Evolutionary conservation across 2,113 vertebrate species (phyloP).

Genomic region (Melanotaenia duboulayi): DNA sequence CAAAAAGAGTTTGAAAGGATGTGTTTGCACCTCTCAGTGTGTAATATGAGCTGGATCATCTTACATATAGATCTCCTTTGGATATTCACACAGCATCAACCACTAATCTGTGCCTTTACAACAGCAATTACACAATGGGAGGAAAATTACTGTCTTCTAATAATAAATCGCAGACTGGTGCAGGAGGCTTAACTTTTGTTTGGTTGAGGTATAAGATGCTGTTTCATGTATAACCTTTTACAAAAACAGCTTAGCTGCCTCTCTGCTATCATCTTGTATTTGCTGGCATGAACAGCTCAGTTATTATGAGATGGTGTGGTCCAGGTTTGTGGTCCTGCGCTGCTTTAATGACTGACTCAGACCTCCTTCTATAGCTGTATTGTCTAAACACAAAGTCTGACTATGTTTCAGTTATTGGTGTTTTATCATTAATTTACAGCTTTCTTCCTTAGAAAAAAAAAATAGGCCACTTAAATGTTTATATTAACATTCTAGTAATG

Average conservation of each 20-base stretch:
- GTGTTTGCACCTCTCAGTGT: neutral
- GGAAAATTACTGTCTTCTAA: conserved; percentile 7
- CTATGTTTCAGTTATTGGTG: too few relatives aligned
- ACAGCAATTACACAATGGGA: conserved; percentile 29
- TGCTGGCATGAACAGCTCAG: neutral
- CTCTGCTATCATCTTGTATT: neutral
- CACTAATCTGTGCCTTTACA: conserved; percentile 18
- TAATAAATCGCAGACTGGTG: neutral
- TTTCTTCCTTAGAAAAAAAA: too few relatives aligned
- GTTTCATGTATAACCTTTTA: neutral
- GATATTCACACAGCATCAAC: too few relatives aligned
- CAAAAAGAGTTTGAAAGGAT: neutral
- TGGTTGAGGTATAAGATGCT: neutral
- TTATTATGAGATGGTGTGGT: neutral
- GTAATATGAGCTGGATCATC: neutral
- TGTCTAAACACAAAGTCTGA: neutral
- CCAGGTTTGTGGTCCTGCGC: neutral
- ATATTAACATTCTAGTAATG: too few relatives aligned
- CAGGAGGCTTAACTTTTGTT: neutral
- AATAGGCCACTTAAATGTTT: too few relatives aligned
- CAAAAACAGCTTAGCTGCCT: neutral
- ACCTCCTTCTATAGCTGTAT: neutral
- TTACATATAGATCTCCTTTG: neutral
- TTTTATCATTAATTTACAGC: too few relatives aligned
- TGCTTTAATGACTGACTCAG: neutral